Evolutionary conservation across 2,797 vertebrate species (phyloP), one percentile per base, ranked within the genome.

Genomic region (Ambastaia sidthimunki): DNA sequence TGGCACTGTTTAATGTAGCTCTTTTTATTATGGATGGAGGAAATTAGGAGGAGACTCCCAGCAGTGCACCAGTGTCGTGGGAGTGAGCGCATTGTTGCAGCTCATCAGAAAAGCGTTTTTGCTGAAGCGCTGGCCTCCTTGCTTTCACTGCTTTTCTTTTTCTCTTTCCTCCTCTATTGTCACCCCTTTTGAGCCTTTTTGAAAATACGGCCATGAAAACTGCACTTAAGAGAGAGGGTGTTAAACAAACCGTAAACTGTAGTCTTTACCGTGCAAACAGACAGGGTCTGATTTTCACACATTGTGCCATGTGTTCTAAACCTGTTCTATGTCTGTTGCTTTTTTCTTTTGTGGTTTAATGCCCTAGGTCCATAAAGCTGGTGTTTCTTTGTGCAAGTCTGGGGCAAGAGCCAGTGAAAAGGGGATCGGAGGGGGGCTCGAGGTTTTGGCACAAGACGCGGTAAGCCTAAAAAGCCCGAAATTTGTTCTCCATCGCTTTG

Each of bases 21-120:
- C 90, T 90, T 93, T 94, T 90, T 91, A 89, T 93, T 91, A 90
- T 89, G 90, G 91, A 92, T 94, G 89, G 90, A 93, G 91, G 89
- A 93, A 94, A 94, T 94, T 92, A 93, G 90, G 90, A 92, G 87
- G 70, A 86, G 83, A 85, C 86, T 92, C 92, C 91, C 93, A 85
- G 82, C 90, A 91, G 93, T 90, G 91, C 87, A 85, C 82, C 79
- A 83, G 81, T 81, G 85, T 85, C 80, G 71, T 85, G 93, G 93
- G 93, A 91, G 88, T 88, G 71, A 60, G 55, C 66, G 88, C 85
- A 91, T 94, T 94, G 93, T 93, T 91, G 82, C 84, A 76, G 90
- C 87, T 86, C 89, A 86, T 87, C 87, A 90, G 86, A 89, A 89
- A 89, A 86, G 86, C 86, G 68, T 85, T 87, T 86, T 86, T 77